These are phyloP conservation scores for Microtus richardsoni DNA, from an alignment of 2,113 vertebrate species.

Conservation along the genomic window DNA sequence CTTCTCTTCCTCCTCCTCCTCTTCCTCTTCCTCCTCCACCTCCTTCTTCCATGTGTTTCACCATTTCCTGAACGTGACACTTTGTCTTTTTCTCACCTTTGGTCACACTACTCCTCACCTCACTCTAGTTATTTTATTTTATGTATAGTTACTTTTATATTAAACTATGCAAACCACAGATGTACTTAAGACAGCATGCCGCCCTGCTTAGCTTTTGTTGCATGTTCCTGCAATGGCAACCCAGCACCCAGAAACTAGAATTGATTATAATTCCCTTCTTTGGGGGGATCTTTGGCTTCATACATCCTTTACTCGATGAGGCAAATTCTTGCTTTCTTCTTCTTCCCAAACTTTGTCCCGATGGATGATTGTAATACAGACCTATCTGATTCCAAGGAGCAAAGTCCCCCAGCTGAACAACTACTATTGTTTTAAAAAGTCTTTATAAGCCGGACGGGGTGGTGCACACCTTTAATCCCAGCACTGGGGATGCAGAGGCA, in stretches of 20 bases:
- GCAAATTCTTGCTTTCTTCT: conserved; percentile 17
- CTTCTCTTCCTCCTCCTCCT: too few relatives aligned
- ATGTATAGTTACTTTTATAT: background rate
- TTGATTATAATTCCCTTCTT: background rate
- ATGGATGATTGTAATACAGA: background rate
- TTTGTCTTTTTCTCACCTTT: background rate
- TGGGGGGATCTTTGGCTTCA: background rate
- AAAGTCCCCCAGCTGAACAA: background rate
- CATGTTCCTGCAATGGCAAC: background rate
- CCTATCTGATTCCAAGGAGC: background rate
- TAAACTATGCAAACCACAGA: background rate
- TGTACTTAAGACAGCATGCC: background rate
- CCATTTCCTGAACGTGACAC: background rate
- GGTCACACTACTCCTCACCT: background rate
- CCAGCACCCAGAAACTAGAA: background rate
- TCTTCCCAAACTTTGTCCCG: conserved; percentile 14
- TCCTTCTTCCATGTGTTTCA: background rate
- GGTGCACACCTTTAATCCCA: too few relatives aligned
- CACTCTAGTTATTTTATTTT: background rate
- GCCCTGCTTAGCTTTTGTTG: background rate
- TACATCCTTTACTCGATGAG: background rate
- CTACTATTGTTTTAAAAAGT: background rate
- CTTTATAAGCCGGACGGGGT: background rate
- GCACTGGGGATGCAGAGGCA: too few relatives aligned
- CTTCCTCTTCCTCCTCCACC: accelerated